Evolutionary conservation across 2,888 invertebrate genomes (phyloP), one percentile per base, ranked within the genome.

Genomic region (Iselma pallidipennis): DNA sequence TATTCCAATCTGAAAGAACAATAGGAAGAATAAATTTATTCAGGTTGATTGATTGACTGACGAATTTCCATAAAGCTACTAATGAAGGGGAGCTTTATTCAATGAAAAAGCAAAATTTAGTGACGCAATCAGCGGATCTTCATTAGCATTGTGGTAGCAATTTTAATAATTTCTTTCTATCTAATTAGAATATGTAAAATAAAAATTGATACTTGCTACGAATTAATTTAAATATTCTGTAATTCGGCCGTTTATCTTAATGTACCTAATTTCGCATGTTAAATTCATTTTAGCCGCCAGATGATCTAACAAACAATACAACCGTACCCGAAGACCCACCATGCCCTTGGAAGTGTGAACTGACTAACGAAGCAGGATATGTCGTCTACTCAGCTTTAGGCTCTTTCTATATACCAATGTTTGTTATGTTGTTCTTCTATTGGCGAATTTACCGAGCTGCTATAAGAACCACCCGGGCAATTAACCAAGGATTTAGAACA

Each of bases 361-460:
- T 96, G 68, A 96, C 95, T 76, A 94, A 94, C 83, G 95, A 96
- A 80, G 91, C 92, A 50, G 96, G 96, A 56, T 98, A 98, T 85
- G 96, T 98, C 58, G 91, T 98, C 57, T 97, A 97, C 83, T 96
- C 96, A 3, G 97, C 98, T 0, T 86, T 98, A 23, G 98, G 98
- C n/a, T 96, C 96, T 67, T 98, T 98, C 87, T 98, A 95, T 84
- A 91, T 97, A 75, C 98, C 98, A 42, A 96, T 96, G 95, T 89
- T 96, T 74, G 95, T 98, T 71, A 98, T 98, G 95, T 86, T 96
- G 74, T 97, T 96, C 86, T 97, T 98, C 86, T 98, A 98, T 82
- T 96, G 96, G 92, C 87, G 95, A 73, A 98, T 98, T 74, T 98
- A 97, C 84, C 88, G 92, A 70, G 96, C 97, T 4, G 98, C 98